Evolutionary conservation across 53 echinoderm and acorn worm species (phyloP).

Genomic region (Zoroaster sp.): DNA sequence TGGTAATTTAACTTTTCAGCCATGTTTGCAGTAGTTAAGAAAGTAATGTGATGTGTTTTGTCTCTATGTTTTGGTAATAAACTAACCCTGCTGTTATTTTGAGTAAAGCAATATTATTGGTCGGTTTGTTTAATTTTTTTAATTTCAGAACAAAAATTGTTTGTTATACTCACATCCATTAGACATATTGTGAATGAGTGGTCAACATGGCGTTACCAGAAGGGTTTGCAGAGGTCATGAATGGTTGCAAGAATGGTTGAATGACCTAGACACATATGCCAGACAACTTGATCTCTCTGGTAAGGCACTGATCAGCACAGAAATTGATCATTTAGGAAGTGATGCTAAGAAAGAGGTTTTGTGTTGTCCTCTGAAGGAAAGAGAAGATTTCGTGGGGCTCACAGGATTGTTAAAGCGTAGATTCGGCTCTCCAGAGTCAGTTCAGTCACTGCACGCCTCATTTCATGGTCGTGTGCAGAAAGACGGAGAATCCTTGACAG

Average conservation of each 20-base stretch:
- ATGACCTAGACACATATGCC: constrained; percentile 16
- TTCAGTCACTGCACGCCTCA: constrained; percentile 1
- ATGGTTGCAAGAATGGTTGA: constrained; percentile 29
- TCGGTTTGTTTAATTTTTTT: too few relatives aligned
- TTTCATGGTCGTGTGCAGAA: constrained; percentile 28
- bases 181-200: too few relatives aligned
- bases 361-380: neutral
- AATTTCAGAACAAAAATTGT: too few relatives aligned
- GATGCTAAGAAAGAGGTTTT: constrained; percentile 41
- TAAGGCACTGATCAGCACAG: neutral
- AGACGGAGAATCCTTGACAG: constrained; percentile 40
- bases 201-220: neutral
- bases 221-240: neutral
- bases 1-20: too few relatives aligned
- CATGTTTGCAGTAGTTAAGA: too few relatives aligned
- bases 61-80: too few relatives aligned
- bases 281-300: constrained; percentile 2
- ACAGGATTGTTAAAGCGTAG: neutral
- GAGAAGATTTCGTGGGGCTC: neutral
- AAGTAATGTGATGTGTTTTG: too few relatives aligned
- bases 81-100: too few relatives aligned
- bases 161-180: too few relatives aligned
- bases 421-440: constrained; percentile 37
- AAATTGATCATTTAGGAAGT: constrained; percentile 50
- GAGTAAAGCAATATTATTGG: too few relatives aligned